Evolutionary conservation across 35 echinoderm and acorn worm genomes (phyloP).

Genomic region (Chiridota heheva): DNA sequence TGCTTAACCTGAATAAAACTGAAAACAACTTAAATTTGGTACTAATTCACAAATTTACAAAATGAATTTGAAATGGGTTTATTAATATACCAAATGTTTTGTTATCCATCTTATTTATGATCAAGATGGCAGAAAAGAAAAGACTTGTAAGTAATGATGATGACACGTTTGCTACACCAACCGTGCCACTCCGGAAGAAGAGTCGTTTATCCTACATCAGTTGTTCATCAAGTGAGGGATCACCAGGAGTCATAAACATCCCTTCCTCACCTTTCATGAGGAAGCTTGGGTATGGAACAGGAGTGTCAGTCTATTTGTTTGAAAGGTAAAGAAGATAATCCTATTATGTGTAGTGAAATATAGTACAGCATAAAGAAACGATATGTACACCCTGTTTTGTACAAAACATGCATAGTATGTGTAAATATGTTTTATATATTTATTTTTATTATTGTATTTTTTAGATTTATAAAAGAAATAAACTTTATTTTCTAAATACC

Average conservation of each 20-base stretch:
- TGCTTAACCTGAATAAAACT: no score
- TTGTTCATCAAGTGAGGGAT: background rate
- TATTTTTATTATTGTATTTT: no score
- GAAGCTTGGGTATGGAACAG: slow-evolving; percentile 82
- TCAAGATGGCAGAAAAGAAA: no score
- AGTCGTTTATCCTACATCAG: background rate
- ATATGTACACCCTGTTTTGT: background rate
- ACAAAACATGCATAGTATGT: no score
- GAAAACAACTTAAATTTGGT: no score
- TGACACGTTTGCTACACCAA: slow-evolving; percentile 24
- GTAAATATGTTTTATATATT: background rate
- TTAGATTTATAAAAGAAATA: no score
- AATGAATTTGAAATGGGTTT: no score
- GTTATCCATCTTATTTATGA: no score
- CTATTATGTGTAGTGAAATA: background rate
- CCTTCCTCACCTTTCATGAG: slow-evolving; percentile 91
- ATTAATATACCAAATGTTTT: no score
- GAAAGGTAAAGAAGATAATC: slow-evolving; percentile 56
- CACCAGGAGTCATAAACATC: slow-evolving; percentile 40
- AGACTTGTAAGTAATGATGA: slow-evolving; percentile 5
- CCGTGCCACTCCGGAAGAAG: background rate
- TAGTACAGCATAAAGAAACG: background rate
- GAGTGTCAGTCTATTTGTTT: slow-evolving; percentile 85
- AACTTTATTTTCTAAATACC: no score
- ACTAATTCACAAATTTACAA: no score